These are phyloP conservation scores for Sesamia inferens DNA, from an alignment of 2,888 invertebrate genomes.

Conservation along the genomic window DNA sequence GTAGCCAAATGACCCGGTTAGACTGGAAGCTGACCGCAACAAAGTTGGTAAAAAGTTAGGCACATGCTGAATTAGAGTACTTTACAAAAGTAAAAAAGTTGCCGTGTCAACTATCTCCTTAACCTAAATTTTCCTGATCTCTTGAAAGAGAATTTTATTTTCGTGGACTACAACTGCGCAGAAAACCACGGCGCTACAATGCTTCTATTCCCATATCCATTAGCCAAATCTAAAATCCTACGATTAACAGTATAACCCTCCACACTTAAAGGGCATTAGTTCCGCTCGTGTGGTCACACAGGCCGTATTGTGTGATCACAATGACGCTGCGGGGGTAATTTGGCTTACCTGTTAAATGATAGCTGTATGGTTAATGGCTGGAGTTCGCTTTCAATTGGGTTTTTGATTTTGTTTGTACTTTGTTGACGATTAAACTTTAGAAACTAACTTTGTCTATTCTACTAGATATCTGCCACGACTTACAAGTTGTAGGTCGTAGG, in stretches of 20 bases:
- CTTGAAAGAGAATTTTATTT: too few relatives aligned
- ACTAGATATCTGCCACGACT: too few relatives aligned
- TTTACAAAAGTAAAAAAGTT: too few relatives aligned
- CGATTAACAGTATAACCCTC: constrained; percentile 79
- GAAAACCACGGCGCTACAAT: background rate
- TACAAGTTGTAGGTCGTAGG: too few relatives aligned
- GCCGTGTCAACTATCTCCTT: too few relatives aligned
- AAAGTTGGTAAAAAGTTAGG: too few relatives aligned
- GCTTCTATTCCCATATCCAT: constrained; percentile 69
- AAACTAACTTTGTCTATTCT: too few relatives aligned
- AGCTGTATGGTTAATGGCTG: constrained; percentile 61
- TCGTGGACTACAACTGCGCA: too few relatives aligned
- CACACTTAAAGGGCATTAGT: constrained; percentile 82
- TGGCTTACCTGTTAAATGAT: constrained; percentile 73
- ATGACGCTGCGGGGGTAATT: constrained; percentile 67
- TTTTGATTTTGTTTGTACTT: constrained; percentile 36
- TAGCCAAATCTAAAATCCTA: constrained; percentile 75
- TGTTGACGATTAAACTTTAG: background rate
- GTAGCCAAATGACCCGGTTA: too few relatives aligned
- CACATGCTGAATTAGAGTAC: too few relatives aligned
- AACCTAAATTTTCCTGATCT: too few relatives aligned
- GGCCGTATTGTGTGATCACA: constrained; percentile 74
- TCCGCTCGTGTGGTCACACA: constrained; percentile 82
- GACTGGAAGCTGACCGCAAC: too few relatives aligned
- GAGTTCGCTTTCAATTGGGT: constrained; percentile 54